Base-by-base conservation (phyloP, 1,140 invertebrate species). In the Diuraphis noxia region DNA sequence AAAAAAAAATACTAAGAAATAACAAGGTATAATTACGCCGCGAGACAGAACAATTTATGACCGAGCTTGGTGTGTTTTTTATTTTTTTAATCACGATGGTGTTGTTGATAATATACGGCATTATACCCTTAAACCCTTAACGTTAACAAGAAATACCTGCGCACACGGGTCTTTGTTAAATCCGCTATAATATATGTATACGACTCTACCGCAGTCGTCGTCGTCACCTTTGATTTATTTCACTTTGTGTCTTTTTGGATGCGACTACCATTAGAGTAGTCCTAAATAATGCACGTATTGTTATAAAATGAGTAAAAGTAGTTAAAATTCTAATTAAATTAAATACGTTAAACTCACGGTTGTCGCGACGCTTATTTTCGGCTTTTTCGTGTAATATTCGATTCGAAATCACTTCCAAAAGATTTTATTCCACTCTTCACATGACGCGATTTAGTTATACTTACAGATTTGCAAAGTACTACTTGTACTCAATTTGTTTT, bases 191-290 rank as follows among this genome's bases (percentile, higher is more conserved):
- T 41, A n/a, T n/a, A n/a, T n/a, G n/a, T n/a, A n/a, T n/a, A 84
- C 23, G n/a, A 23, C n/a, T 79, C 36, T 81, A 2, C 36, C 9
- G 34, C 36, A 25, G 6, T 17, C 7, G 38, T 41, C 41, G 30
- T 86, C 43, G 9, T 82, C 38, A 23, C 81, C 81, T 38, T 86
- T 86, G 85, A 52, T 86, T 86, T 36, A 86, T 86, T 52, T 52
- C 52, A 86, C 21, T 86, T 52, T 25, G 85, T 25, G 34, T n/a
- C 46, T 72, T n/a, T 72, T n/a, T n/a, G 56, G 56, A n/a, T 72
- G n/a, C 19, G 17, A 2, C 1, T 49, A 49, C 13, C 23, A 49
- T 49, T n/a, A n/a, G n/a, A n/a, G n/a, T 49, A 72, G 4, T n/a
- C 56, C 17, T 72, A 72, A 13, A n/a, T 21, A 13, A n/a, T 21